Conservation (phyloP, 2,888 invertebrate genomes). For the Chironomus tentans region DNA sequence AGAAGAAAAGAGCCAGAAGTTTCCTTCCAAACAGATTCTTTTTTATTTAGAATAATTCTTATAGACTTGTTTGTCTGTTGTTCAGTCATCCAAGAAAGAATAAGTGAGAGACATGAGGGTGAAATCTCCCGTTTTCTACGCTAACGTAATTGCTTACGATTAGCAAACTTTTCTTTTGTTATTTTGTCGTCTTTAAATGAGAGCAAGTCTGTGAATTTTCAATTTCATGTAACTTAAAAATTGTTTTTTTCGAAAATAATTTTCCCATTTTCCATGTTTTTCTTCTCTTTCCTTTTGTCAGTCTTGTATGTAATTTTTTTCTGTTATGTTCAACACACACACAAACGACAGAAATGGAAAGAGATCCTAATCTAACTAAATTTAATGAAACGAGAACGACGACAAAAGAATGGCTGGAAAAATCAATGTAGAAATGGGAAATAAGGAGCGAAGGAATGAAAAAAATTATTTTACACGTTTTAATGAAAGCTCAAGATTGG, state of each 20-base stretch:
- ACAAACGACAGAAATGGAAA: background rate
- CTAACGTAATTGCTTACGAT: constrained; percentile 17
- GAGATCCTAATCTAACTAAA: constrained; percentile 19
- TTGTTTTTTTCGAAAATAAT: background rate
- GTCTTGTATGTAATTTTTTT: too few relatives aligned
- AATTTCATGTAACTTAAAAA: background rate
- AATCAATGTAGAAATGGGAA: constrained; percentile 1
- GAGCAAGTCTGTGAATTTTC: background rate
- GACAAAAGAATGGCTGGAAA: background rate
- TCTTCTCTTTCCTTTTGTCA: too few relatives aligned
- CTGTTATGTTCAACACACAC: too few relatives aligned
- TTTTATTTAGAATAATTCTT: background rate
- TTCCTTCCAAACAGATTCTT: too few relatives aligned
- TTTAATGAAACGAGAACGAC: constrained; percentile 19
- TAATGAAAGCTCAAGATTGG: too few relatives aligned
- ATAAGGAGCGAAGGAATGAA: background rate
- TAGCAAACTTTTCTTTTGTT: background rate
- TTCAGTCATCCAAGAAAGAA: background rate
- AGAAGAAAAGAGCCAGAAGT: background rate
- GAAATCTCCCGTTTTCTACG: too few relatives aligned
- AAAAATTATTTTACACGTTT: background rate
- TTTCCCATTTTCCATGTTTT: background rate
- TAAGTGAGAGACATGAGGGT: background rate
- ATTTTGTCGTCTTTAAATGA: background rate
- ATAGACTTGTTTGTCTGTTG: constrained; percentile 23